phyloP scores from a whole-genome alignment of 1,140 invertebrate species.

The Potamilus streckersoni region DNA sequence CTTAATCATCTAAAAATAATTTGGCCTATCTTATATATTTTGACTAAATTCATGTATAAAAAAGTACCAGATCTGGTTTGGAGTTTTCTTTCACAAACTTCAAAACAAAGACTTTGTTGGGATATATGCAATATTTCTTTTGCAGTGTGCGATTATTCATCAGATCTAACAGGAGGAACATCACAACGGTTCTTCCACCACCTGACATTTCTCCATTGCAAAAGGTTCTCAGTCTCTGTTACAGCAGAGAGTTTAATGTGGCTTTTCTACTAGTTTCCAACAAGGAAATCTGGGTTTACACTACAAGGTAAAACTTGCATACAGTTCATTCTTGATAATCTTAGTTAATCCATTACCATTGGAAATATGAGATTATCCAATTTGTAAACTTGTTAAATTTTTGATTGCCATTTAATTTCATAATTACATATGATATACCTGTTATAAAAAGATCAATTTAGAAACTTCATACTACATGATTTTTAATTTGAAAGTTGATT shows the following conservation, averaged over 20 bases:
- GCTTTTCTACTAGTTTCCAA: slow-evolving; percentile 61
- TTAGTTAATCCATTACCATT: too few species aligned
- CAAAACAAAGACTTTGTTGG: background rate
- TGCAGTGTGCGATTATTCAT: slow-evolving; percentile 62
- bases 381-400: too few species aligned
- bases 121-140: slow-evolving; percentile 6
- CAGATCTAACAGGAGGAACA: slow-evolving; percentile 53
- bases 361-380: too few species aligned
- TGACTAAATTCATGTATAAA: background rate
- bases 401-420: too few species aligned
- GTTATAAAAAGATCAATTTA: too few species aligned
- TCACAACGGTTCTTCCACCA: slow-evolving; percentile 65
- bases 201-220: slow-evolving; percentile 60
- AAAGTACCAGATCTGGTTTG: background rate
- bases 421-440: too few species aligned
- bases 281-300: slow-evolving; percentile 66
- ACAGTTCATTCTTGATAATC: too few species aligned
- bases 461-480: too few species aligned
- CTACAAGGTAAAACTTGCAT: slow-evolving; percentile 51
- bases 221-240: slow-evolving; percentile 57
- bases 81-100: background rate
- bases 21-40: background rate
- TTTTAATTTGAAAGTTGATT: too few species aligned
- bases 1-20: too few species aligned
- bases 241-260: slow-evolving; percentile 62